Percentiles rank a stretch among this genome's conserved stretches.
These are phyloP conservation scores for Altica lythri DNA, from an alignment of 2,888 invertebrate genomes.

Conservation along the genomic window DNA sequence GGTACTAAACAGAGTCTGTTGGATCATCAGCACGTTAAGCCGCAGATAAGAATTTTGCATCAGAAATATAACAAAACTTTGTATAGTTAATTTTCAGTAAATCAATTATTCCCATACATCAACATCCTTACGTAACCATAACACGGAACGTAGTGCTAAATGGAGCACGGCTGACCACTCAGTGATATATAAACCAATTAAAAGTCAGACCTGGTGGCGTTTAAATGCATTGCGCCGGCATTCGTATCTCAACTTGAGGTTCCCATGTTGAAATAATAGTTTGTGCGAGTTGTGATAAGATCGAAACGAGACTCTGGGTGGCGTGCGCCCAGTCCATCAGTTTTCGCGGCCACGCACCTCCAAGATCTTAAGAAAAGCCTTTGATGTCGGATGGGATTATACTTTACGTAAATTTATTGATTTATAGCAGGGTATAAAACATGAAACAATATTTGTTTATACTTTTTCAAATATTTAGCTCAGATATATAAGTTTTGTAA, in stretches of 20 bases:
- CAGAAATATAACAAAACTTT: no score
- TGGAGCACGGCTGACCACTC: constrained; percentile 21
- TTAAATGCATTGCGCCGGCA: constrained; percentile 55
- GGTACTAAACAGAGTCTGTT: no score
- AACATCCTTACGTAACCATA: no score
- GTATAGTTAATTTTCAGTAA: no score
- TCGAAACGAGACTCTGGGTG: constrained; percentile 37
- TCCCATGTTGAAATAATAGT: constrained; percentile 54
- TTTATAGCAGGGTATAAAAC: no score
- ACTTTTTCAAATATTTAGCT: no score
- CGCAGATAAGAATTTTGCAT: no score
- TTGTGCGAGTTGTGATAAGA: constrained; percentile 48
- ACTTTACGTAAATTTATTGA: constrained; percentile 4
- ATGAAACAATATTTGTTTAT: no score
- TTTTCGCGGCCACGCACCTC: constrained; percentile 32
- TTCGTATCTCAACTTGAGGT: constrained; percentile 44
- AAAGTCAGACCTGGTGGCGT: constrained; percentile 51
- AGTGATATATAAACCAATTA: constrained; percentile 56
- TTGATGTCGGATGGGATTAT: constrained; percentile 18
- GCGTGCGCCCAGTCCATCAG: constrained; percentile 53
- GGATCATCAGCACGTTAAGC: no score
- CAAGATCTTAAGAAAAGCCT: constrained; percentile 9
- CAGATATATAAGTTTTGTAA: no score
- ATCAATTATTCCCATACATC: no score
- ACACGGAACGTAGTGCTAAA: constrained; percentile 6